Conservation (phyloP, 1,140 invertebrate genomes). For the Anastrepha obliqua region DNA sequence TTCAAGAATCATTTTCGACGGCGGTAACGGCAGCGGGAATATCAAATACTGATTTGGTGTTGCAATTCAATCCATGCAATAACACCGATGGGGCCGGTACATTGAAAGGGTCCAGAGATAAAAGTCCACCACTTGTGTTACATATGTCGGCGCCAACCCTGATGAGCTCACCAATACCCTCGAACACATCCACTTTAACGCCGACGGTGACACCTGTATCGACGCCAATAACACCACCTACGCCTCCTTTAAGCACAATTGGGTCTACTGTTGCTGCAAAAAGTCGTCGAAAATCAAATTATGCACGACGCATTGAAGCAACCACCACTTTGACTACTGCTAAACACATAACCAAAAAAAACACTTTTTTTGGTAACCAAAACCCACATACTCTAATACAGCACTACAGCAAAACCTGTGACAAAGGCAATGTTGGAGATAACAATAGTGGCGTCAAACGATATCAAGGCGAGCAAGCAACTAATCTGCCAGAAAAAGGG, state of each 20-base stretch:
- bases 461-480: neutral
- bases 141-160: neutral
- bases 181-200: neutral
- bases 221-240: neutral
- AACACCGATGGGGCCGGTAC: neutral
- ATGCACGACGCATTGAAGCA: slow-evolving; percentile 61
- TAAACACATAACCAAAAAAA: neutral
- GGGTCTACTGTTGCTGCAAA: neutral
- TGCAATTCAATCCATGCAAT: neutral
- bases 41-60: too few species aligned
- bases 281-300: slow-evolving; percentile 62
- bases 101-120: neutral
- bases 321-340: neutral
- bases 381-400: neutral
- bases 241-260: neutral
- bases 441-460: neutral
- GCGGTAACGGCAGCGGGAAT: too few species aligned
- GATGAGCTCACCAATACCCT: neutral
- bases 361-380: neutral
- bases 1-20: neutral
- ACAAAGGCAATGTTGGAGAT: neutral
- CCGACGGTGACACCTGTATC: neutral
- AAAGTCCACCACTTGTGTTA: too few species aligned
- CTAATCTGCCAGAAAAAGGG: neutral
- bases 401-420: neutral